These are phyloP conservation scores for Barypeithes pellucidus DNA, from an alignment of 2,888 invertebrate species.

Conservation along the genomic window DNA sequence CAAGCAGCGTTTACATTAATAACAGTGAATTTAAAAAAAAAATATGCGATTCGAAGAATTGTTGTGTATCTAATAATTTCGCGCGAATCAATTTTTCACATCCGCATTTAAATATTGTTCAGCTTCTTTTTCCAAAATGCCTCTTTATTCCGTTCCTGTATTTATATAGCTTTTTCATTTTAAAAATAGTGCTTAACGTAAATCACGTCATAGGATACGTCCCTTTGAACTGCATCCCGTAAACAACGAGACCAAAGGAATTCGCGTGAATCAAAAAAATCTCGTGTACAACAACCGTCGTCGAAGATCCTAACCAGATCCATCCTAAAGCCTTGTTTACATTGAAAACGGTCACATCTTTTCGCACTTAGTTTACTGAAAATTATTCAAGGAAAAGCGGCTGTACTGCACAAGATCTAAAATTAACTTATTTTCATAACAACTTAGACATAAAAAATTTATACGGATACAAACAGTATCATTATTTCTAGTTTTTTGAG, in stretches of 20 bases:
- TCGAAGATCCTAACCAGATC: conserved; percentile 66
- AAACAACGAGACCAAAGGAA: conserved; percentile 29
- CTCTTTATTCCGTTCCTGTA: neutral
- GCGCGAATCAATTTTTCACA: too few species aligned
- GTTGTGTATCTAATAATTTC: too few species aligned
- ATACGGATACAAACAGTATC: conserved; percentile 46
- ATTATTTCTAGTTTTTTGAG: conserved; percentile 36
- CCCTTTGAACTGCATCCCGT: conserved; percentile 36
- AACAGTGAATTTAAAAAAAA: too few species aligned
- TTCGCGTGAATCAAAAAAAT: conserved; percentile 42
- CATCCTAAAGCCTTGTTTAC: conserved; percentile 62
- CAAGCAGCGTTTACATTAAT: too few species aligned
- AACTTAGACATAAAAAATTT: conserved; percentile 49
- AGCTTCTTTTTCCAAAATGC: too few species aligned
- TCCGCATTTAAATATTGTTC: too few species aligned
- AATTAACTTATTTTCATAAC: conserved; percentile 52
- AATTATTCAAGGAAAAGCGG: conserved; percentile 66
- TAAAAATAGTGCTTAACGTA: conserved; percentile 22
- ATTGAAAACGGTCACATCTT: conserved; percentile 66
- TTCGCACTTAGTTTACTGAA: conserved; percentile 67
- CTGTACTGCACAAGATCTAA: conserved; percentile 43
- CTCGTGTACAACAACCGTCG: conserved; percentile 50
- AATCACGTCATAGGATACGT: conserved; percentile 10
- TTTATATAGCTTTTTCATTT: neutral
- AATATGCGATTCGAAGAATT: too few species aligned